Evolutionary conservation across 2,888 invertebrate genomes (phyloP).

Genomic region (Harpalus rubripes): DNA sequence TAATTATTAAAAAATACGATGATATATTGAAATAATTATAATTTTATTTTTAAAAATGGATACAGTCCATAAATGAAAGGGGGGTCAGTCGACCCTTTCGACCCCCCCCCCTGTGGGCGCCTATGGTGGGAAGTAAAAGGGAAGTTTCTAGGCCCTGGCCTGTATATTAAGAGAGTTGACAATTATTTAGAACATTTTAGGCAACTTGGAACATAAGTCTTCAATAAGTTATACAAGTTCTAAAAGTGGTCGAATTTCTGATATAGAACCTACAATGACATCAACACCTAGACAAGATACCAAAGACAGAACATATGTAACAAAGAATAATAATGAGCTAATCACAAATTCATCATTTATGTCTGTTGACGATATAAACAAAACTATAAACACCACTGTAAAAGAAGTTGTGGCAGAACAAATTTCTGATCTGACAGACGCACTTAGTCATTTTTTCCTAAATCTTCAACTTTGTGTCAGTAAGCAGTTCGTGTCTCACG

Average conservation of each 20-base stretch:
- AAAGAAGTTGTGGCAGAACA: conserved; percentile 35
- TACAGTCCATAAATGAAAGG: too few relatives aligned
- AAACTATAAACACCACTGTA: conserved; percentile 32
- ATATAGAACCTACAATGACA: neutral
- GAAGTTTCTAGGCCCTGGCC: too few relatives aligned
- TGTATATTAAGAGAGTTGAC: too few relatives aligned
- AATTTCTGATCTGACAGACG: conserved; percentile 57
- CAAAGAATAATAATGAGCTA: conserved; percentile 26
- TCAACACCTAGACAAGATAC: conserved; percentile 34
- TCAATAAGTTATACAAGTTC: neutral
- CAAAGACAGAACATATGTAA: neutral
- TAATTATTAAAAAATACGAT: too few relatives aligned
- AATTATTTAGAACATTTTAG: too few relatives aligned
- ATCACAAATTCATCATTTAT: conserved; percentile 36
- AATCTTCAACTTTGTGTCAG: conserved; percentile 74
- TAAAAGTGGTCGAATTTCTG: neutral
- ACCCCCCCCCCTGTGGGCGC: too few relatives aligned
- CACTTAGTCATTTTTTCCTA: conserved; percentile 71
- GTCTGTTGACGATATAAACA: conserved; percentile 12
- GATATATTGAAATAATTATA: too few relatives aligned
- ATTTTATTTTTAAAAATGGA: too few relatives aligned
- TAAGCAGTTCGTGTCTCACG: conserved; percentile 74
- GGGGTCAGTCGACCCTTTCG: too few relatives aligned
- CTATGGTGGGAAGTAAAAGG: too few relatives aligned
- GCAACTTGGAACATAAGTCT: conserved; percentile 24